Percentiles rank a stretch among this genome's conserved stretches.
phyloP scores from a whole-genome alignment of 2,888 invertebrate genomes.

The Xestia sexstrigata region DNA sequence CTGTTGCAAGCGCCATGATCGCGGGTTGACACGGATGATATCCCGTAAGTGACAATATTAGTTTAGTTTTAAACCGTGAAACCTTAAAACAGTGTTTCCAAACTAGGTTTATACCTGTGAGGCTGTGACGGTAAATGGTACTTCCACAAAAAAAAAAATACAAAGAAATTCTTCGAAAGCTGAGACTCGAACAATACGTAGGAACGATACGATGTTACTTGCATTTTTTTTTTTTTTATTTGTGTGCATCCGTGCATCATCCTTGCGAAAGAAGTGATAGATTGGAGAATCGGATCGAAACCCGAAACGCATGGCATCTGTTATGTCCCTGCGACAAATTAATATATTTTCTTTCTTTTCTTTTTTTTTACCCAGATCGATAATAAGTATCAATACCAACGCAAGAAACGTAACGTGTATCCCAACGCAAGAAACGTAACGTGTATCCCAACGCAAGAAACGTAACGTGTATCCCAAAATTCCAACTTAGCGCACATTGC shows the following conservation, averaged over 20 bases:
- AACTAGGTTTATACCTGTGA: not conserved
- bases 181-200: not conserved
- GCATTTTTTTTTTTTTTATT: too few relatives aligned
- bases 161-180: not conserved
- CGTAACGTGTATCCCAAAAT: not conserved
- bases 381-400: not conserved
- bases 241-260: not conserved
- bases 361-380: not conserved
- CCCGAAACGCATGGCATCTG: too few relatives aligned
- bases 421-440: not conserved
- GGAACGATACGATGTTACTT: not conserved
- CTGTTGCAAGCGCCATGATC: too few relatives aligned
- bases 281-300: not conserved
- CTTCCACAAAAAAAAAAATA: not conserved
- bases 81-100: too few relatives aligned
- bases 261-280: not conserved
- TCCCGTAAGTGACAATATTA: too few relatives aligned
- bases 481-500: not conserved
- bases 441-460: not conserved
- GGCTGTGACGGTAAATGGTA: not conserved
- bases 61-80: too few relatives aligned
- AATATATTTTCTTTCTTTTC: too few relatives aligned
- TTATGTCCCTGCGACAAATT: too few relatives aligned
- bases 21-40: too few relatives aligned
- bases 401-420: not conserved